A percentile compares a stretch with the other conserved stretches of the same genome.
These are phyloP conservation scores for Atta texana DNA, from an alignment of 1,140 invertebrate genomes.

Conservation along the genomic window DNA sequence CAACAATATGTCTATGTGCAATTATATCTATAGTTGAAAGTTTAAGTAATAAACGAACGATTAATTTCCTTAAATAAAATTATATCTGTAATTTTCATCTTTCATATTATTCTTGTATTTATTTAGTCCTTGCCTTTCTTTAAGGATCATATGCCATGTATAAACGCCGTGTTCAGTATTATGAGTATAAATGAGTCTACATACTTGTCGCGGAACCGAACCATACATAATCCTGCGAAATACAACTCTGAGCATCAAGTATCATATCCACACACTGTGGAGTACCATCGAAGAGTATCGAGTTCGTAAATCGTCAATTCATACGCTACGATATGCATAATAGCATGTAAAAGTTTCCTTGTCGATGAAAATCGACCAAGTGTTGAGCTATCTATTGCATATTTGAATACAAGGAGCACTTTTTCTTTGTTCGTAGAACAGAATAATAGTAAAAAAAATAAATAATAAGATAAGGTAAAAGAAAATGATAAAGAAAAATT, in stretches of 20 bases:
- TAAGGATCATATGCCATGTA: neutral
- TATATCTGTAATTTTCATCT: neutral
- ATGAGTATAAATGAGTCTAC: conserved; percentile 28
- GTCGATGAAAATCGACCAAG: conserved; percentile 14
- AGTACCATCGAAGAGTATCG: conserved; percentile 37
- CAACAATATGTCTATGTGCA: neutral
- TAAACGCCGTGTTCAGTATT: conserved; percentile 13
- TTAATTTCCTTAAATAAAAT: neutral
- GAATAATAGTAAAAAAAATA: neutral
- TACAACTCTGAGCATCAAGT: conserved; percentile 25
- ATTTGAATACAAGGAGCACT: neutral
- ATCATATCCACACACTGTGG: neutral
- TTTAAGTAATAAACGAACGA: neutral
- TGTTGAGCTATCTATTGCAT: neutral
- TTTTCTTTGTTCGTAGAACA: neutral
- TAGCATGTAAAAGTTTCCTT: conserved; percentile 1
- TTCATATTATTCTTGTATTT: neutral
- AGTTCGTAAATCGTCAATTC: conserved; percentile 27
- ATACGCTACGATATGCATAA: conserved; percentile 20
- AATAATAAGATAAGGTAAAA: neutral
- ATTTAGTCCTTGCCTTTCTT: neutral
- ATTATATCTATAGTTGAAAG: neutral
- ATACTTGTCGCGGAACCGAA: neutral
- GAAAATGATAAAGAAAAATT: too few species aligned
- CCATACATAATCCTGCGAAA: conserved; percentile 23